Conservation (phyloP, 2,113 vertebrate species). For the Takifugu flavidus region DNA sequence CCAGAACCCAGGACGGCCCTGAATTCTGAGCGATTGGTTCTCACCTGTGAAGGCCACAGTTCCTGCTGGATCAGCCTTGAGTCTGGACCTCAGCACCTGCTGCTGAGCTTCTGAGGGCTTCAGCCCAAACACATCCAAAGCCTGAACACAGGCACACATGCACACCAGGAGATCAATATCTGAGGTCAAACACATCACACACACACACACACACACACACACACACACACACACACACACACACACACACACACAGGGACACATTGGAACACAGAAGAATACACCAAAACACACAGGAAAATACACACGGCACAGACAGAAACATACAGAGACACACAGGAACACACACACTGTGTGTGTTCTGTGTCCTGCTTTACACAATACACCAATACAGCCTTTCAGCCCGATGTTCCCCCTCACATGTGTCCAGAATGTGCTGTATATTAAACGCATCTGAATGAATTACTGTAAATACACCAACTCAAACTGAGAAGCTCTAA, state of each 20-base stretch:
- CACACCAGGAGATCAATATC: neutral
- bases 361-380: too few species aligned
- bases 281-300: too few species aligned
- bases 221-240: constrained; percentile 30
- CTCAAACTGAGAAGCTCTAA: too few species aligned
- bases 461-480: too few species aligned
- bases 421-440: too few species aligned
- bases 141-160: constrained; percentile 65
- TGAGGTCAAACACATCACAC: neutral
- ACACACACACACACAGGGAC: constrained; percentile 46
- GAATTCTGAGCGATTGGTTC: constrained; percentile 1
- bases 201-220: neutral
- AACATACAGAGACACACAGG: neutral
- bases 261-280: neutral
- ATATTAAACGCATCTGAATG: too few species aligned
- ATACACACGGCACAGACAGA: neutral
- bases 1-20: neutral
- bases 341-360: neutral
- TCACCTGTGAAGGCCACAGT: constrained; percentile 85
- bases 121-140: constrained; percentile 84
- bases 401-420: too few species aligned
- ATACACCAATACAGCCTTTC: too few species aligned
- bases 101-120: constrained; percentile 80
- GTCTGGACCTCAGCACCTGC: constrained; percentile 78
- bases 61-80: constrained; percentile 76